A percentile compares a stretch with the other conserved stretches of the same genome.
Conservation (phyloP, 2,113 vertebrate genomes). For the Callopanchax toddi region DNA sequence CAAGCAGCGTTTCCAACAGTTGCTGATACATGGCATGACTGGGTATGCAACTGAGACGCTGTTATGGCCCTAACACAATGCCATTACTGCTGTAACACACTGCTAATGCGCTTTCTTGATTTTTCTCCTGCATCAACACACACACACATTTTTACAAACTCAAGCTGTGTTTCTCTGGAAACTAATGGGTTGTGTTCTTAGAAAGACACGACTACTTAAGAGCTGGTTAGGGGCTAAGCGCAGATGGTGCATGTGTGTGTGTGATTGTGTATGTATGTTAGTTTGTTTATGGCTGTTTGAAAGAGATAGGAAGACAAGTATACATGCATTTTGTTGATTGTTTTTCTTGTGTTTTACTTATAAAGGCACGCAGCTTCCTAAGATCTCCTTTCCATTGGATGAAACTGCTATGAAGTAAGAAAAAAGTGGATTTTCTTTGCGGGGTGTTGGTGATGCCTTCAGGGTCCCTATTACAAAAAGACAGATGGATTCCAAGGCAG, state of each 20-base stretch:
- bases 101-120: constrained; percentile 55
- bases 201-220: constrained; percentile 63
- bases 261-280: not conserved
- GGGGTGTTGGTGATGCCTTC: no score
- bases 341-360: constrained; percentile 21
- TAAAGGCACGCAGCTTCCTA: no score
- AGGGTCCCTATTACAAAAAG: no score
- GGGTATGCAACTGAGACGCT: constrained; percentile 52
- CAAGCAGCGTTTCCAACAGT: constrained; percentile 56
- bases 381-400: no score
- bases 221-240: constrained; percentile 54
- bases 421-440: no score
- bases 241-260: constrained; percentile 40
- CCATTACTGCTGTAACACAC: constrained; percentile 62
- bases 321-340: constrained; percentile 20
- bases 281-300: not conserved
- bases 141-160: constrained; percentile 27
- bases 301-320: constrained; percentile 7
- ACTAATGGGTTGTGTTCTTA: constrained; percentile 62
- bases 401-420: no score
- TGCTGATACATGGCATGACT: constrained; percentile 51
- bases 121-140: constrained; percentile 21
- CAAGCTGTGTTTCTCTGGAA: constrained; percentile 51
- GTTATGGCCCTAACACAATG: constrained; percentile 65
- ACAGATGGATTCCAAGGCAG: no score